Evolutionary conservation across 2,888 invertebrate species (phyloP).

Genomic region (Cosmia trapezina): DNA sequence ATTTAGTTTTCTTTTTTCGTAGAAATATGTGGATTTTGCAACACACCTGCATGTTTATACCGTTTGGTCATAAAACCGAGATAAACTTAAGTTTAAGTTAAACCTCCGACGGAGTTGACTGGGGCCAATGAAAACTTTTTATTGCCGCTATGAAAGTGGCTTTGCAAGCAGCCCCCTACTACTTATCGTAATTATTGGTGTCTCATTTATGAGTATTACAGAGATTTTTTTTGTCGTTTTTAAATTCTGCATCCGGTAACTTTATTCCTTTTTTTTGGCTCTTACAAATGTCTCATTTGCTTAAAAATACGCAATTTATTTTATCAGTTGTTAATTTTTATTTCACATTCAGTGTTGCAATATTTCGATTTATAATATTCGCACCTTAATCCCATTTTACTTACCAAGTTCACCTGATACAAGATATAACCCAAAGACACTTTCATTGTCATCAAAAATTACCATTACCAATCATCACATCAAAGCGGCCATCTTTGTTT

Average conservation of each 20-base stretch:
- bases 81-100: slow-evolving; percentile 81
- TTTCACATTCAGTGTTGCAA: too few relatives aligned
- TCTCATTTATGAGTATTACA: slow-evolving; percentile 28
- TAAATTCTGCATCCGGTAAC: neutral
- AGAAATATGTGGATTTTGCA: slow-evolving; percentile 53
- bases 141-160: slow-evolving; percentile 81
- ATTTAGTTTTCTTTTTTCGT: slow-evolving; percentile 37
- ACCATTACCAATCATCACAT: neutral
- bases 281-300: neutral
- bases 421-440: neutral
- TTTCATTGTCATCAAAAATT: neutral
- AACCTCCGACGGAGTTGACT: slow-evolving; percentile 73
- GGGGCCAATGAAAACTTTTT: slow-evolving; percentile 86
- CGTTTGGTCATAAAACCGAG: slow-evolving; percentile 79
- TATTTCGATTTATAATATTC: neutral
- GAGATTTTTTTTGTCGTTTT: neutral
- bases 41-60: slow-evolving; percentile 68
- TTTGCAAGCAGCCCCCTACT: slow-evolving; percentile 73
- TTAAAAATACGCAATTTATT: neutral
- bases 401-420: neutral
- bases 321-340: neutral
- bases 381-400: neutral
- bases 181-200: slow-evolving; percentile 47
- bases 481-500: slow-evolving; percentile 9
- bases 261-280: neutral